Evolutionary conservation across 1,140 invertebrate genomes (phyloP).

Genomic region (Sycophila sp.): DNA sequence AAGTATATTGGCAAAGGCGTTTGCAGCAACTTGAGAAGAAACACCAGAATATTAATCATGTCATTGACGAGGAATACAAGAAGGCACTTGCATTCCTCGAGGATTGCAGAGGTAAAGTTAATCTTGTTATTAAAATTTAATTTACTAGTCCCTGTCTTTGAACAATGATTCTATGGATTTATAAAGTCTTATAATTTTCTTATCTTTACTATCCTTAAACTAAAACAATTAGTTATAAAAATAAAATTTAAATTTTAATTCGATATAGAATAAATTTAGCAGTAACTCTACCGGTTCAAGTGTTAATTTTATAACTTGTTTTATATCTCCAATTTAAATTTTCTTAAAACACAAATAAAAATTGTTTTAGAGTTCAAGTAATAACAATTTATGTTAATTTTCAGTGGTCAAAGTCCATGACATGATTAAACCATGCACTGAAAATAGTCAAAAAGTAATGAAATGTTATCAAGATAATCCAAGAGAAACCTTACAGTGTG

Average conservation of each 20-base stretch:
- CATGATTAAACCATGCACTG: conserved; percentile 60
- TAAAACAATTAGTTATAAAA: no score
- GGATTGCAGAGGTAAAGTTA: conserved; percentile 32
- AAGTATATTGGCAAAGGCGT: conserved; percentile 68
- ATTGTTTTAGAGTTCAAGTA: background rate
- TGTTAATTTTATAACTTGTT: background rate
- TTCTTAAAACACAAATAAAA: background rate
- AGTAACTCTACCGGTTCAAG: no score
- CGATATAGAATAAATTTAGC: no score
- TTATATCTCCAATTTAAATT: background rate
- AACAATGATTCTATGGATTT: background rate
- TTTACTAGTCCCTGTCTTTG: background rate
- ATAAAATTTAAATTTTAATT: no score
- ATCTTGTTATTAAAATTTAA: no score
- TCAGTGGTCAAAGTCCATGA: conserved; percentile 40
- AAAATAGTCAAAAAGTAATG: conserved; percentile 62
- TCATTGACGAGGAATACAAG: conserved; percentile 67
- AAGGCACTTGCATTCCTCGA: conserved; percentile 53
- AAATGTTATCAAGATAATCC: conserved; percentile 68
- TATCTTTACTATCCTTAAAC: no score
- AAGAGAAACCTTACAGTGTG: conserved; percentile 66
- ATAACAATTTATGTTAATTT: conserved; percentile 7
- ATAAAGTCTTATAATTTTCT: background rate
- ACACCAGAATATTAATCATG: conserved; percentile 63
- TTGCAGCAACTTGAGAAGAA: conserved; percentile 64